Percentiles rank a stretch among this genome's conserved stretches.
Evolutionary conservation across 2,797 vertebrate species (phyloP).

Genomic region (Fratercula arctica): DNA sequence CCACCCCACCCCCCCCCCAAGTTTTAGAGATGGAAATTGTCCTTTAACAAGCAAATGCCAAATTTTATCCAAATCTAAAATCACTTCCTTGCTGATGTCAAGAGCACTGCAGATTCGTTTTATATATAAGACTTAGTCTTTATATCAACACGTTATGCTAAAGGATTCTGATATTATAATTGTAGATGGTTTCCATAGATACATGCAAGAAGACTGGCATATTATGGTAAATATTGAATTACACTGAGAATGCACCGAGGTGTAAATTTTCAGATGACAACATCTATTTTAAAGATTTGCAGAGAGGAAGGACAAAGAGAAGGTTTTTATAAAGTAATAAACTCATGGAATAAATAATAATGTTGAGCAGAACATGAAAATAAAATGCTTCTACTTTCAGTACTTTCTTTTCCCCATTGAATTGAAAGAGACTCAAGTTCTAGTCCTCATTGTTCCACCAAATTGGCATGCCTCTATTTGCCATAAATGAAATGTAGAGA

Average conservation of each 20-base stretch:
- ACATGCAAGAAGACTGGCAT: constrained; percentile 27
- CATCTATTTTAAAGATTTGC: constrained; percentile 9
- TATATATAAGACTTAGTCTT: neutral
- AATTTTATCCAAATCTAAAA: neutral
- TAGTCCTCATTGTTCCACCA: neutral
- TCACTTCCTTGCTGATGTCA: neutral
- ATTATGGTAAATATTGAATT: constrained; percentile 56
- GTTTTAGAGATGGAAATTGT: neutral
- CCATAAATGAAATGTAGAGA: neutral
- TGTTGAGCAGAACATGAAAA: neutral
- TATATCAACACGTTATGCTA: neutral
- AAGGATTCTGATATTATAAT: constrained; percentile 50
- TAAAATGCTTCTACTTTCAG: neutral
- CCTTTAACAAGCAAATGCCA: neutral
- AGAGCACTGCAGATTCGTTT: neutral
- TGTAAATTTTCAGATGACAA: constrained; percentile 8
- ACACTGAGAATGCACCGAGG: neutral
- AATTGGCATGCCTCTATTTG: neutral
- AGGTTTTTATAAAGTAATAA: neutral
- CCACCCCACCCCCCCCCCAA: accelerated
- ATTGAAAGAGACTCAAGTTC: neutral
- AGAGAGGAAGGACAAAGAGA: neutral
- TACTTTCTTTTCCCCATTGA: neutral
- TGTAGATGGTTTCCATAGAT: constrained; percentile 58
- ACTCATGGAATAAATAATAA: neutral